Evolutionary conservation across 2,113 vertebrate species (phyloP).

Genomic region (Hemicordylus capensis): DNA sequence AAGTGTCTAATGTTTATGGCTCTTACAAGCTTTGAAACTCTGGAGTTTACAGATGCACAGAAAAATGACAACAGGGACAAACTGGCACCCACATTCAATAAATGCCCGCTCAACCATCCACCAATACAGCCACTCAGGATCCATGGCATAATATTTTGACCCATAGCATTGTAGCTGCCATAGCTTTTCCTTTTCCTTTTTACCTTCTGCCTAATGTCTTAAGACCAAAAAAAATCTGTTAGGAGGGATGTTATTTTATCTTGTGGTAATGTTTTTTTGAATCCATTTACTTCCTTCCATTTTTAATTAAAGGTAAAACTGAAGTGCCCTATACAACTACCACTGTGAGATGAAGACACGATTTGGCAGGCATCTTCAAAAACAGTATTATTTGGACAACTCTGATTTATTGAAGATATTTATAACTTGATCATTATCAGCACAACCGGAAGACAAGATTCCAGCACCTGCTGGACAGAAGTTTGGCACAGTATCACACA

Average conservation of each 20-base stretch:
- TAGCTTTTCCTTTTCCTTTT: background rate
- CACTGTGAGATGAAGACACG: background rate
- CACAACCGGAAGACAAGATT: background rate
- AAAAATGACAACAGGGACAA: background rate
- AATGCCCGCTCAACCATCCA: background rate
- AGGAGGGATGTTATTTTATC: background rate
- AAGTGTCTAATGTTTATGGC: background rate
- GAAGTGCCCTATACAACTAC: background rate
- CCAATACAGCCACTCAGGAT: background rate
- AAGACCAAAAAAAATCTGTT: background rate
- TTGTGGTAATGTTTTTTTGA: background rate
- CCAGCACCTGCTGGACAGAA: background rate
- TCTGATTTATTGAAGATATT: slow-evolving; percentile 3
- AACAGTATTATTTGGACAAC: background rate
- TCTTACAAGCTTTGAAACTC: background rate
- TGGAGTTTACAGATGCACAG: background rate
- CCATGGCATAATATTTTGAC: background rate
- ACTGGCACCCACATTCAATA: background rate
- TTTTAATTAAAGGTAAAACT: slow-evolving; percentile 18
- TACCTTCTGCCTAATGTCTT: background rate
- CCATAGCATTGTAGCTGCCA: background rate
- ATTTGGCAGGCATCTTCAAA: background rate
- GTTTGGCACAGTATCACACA: background rate
- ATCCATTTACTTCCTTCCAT: background rate
- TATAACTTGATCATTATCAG: slow-evolving; percentile 9